Evolutionary conservation across 2,888 invertebrate genomes (phyloP).

Genomic region (Mythimna lalbum): DNA sequence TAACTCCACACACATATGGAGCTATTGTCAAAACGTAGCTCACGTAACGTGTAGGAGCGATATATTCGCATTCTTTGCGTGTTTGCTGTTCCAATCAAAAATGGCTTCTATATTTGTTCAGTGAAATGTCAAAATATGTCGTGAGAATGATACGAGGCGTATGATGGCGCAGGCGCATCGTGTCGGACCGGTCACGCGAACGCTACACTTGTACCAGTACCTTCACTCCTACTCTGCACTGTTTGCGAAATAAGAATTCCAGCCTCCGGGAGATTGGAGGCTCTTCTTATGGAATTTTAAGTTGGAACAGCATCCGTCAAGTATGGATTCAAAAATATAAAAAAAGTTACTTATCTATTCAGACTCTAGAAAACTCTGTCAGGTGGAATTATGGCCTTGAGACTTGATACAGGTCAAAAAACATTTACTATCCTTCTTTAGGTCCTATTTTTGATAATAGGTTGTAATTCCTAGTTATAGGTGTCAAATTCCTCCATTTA

Average conservation of each 20-base stretch:
- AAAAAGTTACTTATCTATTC: constrained; percentile 4
- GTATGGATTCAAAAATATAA: constrained; percentile 22
- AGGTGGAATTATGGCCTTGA: background rate
- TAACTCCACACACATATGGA: constrained; percentile 69
- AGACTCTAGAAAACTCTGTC: background rate
- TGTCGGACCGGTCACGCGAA: constrained; percentile 85
- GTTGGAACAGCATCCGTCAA: constrained; percentile 34
- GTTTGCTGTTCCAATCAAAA: constrained; percentile 79
- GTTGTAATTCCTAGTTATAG: background rate
- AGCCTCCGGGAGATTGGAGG: constrained; percentile 78
- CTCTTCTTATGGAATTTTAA: constrained; percentile 66
- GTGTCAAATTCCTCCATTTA: constrained; percentile 20
- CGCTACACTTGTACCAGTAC: constrained; percentile 76
- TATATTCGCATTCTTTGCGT: constrained; percentile 81
- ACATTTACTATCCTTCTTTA: background rate
- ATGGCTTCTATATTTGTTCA: constrained; percentile 88
- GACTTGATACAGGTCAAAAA: background rate
- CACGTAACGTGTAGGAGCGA: constrained; percentile 59
- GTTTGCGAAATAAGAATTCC: constrained; percentile 77
- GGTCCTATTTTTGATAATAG: background rate
- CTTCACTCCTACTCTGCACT: constrained; percentile 62
- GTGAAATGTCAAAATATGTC: constrained; percentile 89
- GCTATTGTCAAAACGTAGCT: constrained; percentile 68
- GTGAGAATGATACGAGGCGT: constrained; percentile 84
- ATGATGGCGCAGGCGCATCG: constrained; percentile 79